A percentile compares a stretch with the other conserved stretches of the same genome.
Conservation (phyloP, 2,888 invertebrate genomes). For the Drosophila quinaria region DNA sequence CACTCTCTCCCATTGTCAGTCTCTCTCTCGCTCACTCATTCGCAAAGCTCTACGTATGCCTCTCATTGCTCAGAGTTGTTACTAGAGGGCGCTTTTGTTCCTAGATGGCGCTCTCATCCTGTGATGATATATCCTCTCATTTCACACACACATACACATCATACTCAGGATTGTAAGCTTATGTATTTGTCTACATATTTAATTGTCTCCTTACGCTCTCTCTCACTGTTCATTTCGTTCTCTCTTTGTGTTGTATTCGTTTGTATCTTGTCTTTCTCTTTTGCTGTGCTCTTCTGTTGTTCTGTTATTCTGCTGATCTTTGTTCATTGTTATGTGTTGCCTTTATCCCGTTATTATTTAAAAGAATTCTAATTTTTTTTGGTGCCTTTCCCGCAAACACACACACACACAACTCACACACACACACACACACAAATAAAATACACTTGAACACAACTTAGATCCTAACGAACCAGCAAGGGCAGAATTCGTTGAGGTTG, state of each 20-base stretch:
- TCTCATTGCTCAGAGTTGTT: background rate
- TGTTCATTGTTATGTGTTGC: constrained; percentile 14
- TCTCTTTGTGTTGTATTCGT: background rate
- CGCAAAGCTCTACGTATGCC: background rate
- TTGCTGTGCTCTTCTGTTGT: background rate
- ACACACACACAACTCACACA: constrained; percentile 16
- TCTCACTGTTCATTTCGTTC: background rate
- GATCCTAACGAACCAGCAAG: constrained; percentile 21
- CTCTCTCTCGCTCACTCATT: background rate
- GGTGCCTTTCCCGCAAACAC: constrained; percentile 16
- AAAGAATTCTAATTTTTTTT: constrained; percentile 35
- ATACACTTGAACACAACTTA: constrained; percentile 21
- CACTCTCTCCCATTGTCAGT: background rate
- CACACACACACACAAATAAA: constrained; percentile 22
- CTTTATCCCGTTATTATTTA: constrained; percentile 21
- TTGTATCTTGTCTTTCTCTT: background rate
- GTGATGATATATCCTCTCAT: background rate
- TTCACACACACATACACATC: constrained; percentile 1
- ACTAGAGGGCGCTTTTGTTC: no score
- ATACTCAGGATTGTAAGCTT: background rate
- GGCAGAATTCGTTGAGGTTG: constrained; percentile 31
- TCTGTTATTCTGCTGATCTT: background rate
- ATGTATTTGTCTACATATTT: background rate
- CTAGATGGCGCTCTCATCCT: background rate
- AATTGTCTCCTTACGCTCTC: background rate